These are phyloP conservation scores for Hirtodrosophila alboralis DNA, from an alignment of 2,888 invertebrate genomes.

Conservation along the genomic window DNA sequence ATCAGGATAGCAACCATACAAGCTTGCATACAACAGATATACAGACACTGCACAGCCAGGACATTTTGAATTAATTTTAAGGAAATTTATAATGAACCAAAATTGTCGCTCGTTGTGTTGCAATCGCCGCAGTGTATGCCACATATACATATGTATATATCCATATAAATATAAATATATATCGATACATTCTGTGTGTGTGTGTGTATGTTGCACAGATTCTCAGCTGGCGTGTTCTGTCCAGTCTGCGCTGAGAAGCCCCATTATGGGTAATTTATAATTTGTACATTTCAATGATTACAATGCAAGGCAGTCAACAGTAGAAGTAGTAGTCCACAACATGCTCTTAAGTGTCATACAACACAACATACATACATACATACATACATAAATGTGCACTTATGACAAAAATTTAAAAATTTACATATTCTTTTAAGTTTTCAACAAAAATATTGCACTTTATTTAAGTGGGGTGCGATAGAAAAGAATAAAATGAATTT, in stretches of 20 bases:
- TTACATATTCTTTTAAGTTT: no score
- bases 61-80: conserved; percentile 77
- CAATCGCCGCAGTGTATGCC: conserved; percentile 40
- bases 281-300: conserved; percentile 76
- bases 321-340: conserved; percentile 37
- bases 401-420: neutral
- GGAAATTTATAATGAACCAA: conserved; percentile 77
- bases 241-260: conserved; percentile 31
- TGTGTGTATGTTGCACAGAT: conserved; percentile 6
- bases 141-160: neutral
- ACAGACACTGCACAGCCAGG: conserved; percentile 32
- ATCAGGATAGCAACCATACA: conserved; percentile 9
- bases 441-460: no score
- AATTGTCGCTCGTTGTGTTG: conserved; percentile 67
- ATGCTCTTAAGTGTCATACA: conserved; percentile 32
- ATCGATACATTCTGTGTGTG: conserved; percentile 6
- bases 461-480: no score
- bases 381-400: neutral
- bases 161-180: neutral
- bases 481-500: no score
- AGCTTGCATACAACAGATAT: conserved; percentile 12
- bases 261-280: conserved; percentile 77
- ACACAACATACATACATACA: conserved; percentile 1
- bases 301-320: conserved; percentile 37
- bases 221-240: conserved; percentile 24